These are phyloP conservation scores for Cecidostiba fungosa DNA, from an alignment of 2,888 invertebrate species.

Conservation along the genomic window DNA sequence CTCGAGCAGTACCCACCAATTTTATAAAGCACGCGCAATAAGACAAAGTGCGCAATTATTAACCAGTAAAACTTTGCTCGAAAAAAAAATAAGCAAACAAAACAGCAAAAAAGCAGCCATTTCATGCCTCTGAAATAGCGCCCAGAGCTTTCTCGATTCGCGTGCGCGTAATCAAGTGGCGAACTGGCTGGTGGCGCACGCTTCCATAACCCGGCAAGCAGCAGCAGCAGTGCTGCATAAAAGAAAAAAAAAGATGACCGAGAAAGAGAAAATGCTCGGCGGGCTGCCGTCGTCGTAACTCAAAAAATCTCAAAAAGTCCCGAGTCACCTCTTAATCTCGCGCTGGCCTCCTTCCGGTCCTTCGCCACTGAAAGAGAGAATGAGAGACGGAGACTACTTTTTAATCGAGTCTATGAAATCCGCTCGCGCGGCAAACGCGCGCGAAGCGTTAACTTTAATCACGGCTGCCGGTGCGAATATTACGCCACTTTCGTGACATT, in stretches of 20 bases:
- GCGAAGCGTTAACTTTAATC: constrained; percentile 59
- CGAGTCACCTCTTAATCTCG: constrained; percentile 8
- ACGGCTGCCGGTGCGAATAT: constrained; percentile 48
- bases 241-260: not conserved
- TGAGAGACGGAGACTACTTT: constrained; percentile 16
- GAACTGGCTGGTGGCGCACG: not conserved
- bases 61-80: not conserved
- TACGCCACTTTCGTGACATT: constrained; percentile 53
- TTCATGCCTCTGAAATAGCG: not conserved
- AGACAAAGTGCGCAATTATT: not conserved
- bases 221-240: not conserved
- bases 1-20: not conserved
- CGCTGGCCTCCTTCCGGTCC: constrained; percentile 4
- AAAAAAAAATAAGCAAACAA: not conserved
- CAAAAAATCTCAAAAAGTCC: constrained; percentile 36
- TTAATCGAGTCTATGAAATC: constrained; percentile 44
- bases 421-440: constrained; percentile 27
- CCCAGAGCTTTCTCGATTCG: constrained; percentile 18
- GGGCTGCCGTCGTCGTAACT: not conserved
- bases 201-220: not conserved
- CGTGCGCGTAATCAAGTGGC: constrained; percentile 49
- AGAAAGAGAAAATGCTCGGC: not conserved
- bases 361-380: not conserved
- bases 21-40: constrained; percentile 15
- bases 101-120: not conserved